Percentiles rank a stretch among this genome's conserved stretches.
phyloP scores from a whole-genome alignment of 2,888 invertebrate genomes.

The Drosophila percnosoma region DNA sequence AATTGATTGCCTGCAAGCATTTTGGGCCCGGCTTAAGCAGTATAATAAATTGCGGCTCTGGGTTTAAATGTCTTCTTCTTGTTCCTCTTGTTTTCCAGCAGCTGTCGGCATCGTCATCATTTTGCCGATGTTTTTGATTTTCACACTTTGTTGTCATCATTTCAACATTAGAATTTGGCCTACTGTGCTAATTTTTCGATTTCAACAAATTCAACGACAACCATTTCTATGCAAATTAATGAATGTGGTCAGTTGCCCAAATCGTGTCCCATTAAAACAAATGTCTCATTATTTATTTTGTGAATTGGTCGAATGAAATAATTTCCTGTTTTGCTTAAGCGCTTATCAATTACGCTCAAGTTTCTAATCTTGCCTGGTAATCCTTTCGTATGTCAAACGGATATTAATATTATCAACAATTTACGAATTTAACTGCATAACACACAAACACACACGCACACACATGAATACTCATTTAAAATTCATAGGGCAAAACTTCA shows the following conservation, averaged over 20 bases:
- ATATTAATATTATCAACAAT: slow-evolving; percentile 78
- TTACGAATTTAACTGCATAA: slow-evolving; percentile 37
- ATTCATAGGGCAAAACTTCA: too few relatives aligned
- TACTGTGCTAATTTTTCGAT: slow-evolving; percentile 22
- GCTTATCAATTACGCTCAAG: slow-evolving; percentile 60
- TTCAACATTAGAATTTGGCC: slow-evolving; percentile 26
- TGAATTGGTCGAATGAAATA: slow-evolving; percentile 41
- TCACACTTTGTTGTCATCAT: slow-evolving; percentile 49
- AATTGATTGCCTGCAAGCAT: slow-evolving; percentile 73
- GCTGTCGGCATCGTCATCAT: slow-evolving; percentile 32
- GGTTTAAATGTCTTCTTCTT: slow-evolving; percentile 42
- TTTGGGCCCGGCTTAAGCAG: slow-evolving; percentile 36
- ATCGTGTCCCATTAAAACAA: slow-evolving; percentile 57
- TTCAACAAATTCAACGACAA: background rate
- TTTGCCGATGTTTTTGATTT: slow-evolving; percentile 47
- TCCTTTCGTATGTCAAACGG: slow-evolving; percentile 69
- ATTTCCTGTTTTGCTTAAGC: slow-evolving; percentile 66
- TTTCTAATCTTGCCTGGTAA: slow-evolving; percentile 59
- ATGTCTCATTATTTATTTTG: slow-evolving; percentile 51
- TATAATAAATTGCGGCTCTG: slow-evolving; percentile 56
- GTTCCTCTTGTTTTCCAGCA: slow-evolving; percentile 21
- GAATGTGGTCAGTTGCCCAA: slow-evolving; percentile 13
- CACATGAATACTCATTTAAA: background rate
- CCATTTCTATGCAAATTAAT: slow-evolving; percentile 37
- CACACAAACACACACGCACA: background rate